Evolutionary conservation across 2,113 vertebrate species (phyloP).

Genomic region (Nanger granti): DNA sequence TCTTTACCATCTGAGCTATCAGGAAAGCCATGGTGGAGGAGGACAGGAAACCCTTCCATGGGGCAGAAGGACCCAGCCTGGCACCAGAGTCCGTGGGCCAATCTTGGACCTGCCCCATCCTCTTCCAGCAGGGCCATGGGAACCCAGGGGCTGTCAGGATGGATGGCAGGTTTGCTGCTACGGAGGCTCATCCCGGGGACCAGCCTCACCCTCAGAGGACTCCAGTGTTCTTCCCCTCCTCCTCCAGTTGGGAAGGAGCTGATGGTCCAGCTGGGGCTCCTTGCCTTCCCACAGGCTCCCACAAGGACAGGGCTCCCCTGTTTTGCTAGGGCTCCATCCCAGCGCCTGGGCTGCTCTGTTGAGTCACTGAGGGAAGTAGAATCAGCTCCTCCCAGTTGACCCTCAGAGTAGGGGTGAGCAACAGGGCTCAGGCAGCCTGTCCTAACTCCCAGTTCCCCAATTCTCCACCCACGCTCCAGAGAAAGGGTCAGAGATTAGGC

Average conservation of each 20-base stretch:
- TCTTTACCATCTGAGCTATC: neutral
- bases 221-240: neutral
- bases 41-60: neutral
- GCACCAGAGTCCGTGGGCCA: fast-evolving
- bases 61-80: neutral
- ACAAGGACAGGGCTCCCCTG: neutral
- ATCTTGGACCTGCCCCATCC: fast-evolving
- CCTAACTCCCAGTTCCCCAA: fast-evolving
- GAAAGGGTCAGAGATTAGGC: neutral
- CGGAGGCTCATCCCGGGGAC: fast-evolving
- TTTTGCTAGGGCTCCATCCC: fast-evolving
- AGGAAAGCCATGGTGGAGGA: neutral
- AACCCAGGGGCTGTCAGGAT: fast-evolving
- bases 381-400: fast-evolving
- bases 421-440: fast-evolving
- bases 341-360: neutral
- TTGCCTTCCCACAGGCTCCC: neutral
- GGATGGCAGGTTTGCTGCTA: neutral
- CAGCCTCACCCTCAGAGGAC: fast-evolving
- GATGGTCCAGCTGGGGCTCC: too few relatives aligned
- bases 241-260: neutral
- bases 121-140: neutral
- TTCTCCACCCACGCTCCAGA: neutral
- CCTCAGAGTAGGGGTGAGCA: fast-evolving
- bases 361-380: fast-evolving